Evolutionary conservation across 2,888 invertebrate species (phyloP).

Genomic region (Drosophila trichaetosa): DNA sequence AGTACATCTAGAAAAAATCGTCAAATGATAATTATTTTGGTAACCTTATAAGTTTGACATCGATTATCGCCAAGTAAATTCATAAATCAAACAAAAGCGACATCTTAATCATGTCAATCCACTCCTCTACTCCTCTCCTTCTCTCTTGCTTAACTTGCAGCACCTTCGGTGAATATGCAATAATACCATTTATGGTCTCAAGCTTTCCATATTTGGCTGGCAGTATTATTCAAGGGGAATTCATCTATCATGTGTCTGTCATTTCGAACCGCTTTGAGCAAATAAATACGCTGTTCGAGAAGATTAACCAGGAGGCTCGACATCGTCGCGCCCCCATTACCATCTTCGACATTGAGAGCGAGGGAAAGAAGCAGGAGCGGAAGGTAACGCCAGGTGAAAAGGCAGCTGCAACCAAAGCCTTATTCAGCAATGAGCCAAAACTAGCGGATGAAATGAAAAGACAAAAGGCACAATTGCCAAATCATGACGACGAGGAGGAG

Average conservation of each 20-base stretch:
- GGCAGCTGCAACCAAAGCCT: constrained; percentile 38
- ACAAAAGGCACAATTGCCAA: constrained; percentile 34
- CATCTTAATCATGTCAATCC: background rate
- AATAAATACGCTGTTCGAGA: constrained; percentile 81
- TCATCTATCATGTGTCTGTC: constrained; percentile 81
- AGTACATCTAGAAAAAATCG: background rate
- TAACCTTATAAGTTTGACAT: background rate
- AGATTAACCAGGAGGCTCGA: constrained; percentile 82
- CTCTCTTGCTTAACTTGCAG: constrained; percentile 33
- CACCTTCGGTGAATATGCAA: constrained; percentile 68
- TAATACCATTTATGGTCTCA: constrained; percentile 75
- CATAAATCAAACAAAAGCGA: constrained; percentile 3
- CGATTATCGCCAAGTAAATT: background rate
- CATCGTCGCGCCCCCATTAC: constrained; percentile 75
- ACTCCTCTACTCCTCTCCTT: background rate
- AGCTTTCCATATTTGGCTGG: constrained; percentile 82
- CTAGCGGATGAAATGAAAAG: constrained; percentile 56
- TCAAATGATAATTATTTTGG: background rate
- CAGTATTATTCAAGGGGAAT: constrained; percentile 82
- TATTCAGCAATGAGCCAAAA: constrained; percentile 55
- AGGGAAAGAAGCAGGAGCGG: constrained; percentile 62
- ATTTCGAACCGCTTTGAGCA: constrained; percentile 82
- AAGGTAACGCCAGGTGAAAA: constrained; percentile 38
- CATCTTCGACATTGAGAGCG: constrained; percentile 82
- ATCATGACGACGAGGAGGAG: constrained; percentile 49